Evolutionary conservation across 92 coral and sea anemone genomes (phyloP), one percentile per base, ranked within the genome.

Genomic region (Heliopora coerulea): DNA sequence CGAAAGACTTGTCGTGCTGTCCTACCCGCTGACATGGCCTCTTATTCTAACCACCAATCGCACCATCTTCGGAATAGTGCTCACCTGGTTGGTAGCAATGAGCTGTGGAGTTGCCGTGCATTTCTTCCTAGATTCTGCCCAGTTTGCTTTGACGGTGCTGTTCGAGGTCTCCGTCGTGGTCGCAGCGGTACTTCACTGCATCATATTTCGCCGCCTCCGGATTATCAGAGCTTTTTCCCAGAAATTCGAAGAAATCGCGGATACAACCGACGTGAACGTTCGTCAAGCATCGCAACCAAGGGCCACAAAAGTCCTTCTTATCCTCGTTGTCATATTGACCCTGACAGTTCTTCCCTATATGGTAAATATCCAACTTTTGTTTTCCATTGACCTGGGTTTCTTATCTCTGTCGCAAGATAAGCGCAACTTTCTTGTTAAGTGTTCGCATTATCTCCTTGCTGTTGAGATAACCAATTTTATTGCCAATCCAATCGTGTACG

Each of bases 341-440:
- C 11, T 67, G 2, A 67, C 74, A 9, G 19, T 67, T 15, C 46
- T 67, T 20, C 74, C 74, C 21, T 67, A 67, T 27, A 67, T 67
- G 74, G 25, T 67, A n/a, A 54, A 35, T 40, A 1, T 49, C 2
- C 74, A 67, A 25, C 8, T 67, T 26, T 11, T 19, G 1, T 46
- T 42, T n/a, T 44, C 21, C 27, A 27, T 34, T 0, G 3, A 27
- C 8, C 74, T 67, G 8, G 17, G 28, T 3, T n/a, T 67, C 19
- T 0, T 25, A 14, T 29, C 74, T 19, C 12, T 17, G 2, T 35
- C 24, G 19, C 42, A 24, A 8, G 42, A 37, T 4, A 20, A 2
- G 15, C 6, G 10, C 8, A 20, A 3, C 12, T 27, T 1, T 0
- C 29, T 67, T 7, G 5, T 46, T 11, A 18, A 12, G 1, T 67